Conservation (phyloP, 2,888 invertebrate species). For the Syrista parreyssii region DNA sequence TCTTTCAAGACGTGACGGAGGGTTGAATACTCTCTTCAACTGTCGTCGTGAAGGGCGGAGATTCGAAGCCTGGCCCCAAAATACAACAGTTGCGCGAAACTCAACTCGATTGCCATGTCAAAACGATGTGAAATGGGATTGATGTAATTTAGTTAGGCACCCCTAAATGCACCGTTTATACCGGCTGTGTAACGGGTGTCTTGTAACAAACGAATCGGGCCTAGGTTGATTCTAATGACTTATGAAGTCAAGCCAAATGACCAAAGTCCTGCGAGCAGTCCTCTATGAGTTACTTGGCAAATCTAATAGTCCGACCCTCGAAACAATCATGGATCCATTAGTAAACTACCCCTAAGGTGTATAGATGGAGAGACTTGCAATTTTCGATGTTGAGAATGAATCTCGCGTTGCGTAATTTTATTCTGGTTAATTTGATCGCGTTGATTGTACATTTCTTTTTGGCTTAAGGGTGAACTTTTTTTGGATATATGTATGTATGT, state of each 20-base stretch:
- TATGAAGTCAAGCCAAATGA: conserved; percentile 67
- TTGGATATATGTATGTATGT: background rate
- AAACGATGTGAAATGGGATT: conserved; percentile 66
- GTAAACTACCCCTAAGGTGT: background rate
- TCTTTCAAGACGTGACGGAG: background rate
- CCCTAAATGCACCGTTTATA: conserved; percentile 43
- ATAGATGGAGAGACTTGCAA: background rate
- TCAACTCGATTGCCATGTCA: conserved; percentile 64
- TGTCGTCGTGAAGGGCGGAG: background rate
- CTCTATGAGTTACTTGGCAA: conserved; percentile 7
- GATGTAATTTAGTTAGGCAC: conserved; percentile 64
- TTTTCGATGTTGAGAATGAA: background rate
- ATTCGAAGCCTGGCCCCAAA: conserved; percentile 31
- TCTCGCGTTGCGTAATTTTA: background rate
- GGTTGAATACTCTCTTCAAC: background rate
- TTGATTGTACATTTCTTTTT: background rate
- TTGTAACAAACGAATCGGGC: conserved; percentile 49
- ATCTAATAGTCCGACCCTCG: conserved; percentile 17
- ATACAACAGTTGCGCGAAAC: conserved; percentile 61
- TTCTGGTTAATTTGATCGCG: background rate
- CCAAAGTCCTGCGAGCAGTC: conserved; percentile 35
- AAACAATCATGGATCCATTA: conserved; percentile 21
- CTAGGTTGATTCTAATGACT: conserved; percentile 64
- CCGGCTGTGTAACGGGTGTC: conserved; percentile 44
- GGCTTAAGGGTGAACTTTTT: background rate